Evolutionary conservation across 23 tunicate genomes (phyloP).

Genomic region (Styela clava): DNA sequence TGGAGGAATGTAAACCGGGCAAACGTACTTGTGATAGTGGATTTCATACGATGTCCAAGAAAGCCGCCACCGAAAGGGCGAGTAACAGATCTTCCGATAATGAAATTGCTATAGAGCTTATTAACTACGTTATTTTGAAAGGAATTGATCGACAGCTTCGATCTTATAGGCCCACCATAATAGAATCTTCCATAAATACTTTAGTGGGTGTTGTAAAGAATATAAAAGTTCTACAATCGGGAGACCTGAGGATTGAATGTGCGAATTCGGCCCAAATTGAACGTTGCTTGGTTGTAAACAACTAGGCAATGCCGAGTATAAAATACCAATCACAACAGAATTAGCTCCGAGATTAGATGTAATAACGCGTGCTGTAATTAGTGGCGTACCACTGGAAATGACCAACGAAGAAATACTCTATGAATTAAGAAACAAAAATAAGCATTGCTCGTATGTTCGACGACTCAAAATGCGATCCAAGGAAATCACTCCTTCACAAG

Average conservation of each 20-base stretch:
- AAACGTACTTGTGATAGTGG: no score
- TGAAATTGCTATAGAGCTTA: neutral
- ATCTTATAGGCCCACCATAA: neutral
- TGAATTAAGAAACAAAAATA: neutral
- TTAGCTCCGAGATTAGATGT: neutral
- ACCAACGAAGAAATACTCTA: neutral
- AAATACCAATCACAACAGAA: neutral
- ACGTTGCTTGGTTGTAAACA: neutral
- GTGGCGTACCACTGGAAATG: conserved; percentile 1
- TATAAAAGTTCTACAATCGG: neutral
- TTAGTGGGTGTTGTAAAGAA: neutral
- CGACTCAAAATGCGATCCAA: neutral
- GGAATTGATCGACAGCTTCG: neutral
- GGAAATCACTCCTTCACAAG: neutral
- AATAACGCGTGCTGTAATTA: neutral
- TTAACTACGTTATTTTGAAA: neutral
- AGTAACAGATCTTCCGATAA: no score
- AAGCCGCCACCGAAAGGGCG: no score
- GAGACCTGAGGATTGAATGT: neutral
- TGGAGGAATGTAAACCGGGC: no score
- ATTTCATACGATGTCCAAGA: no score
- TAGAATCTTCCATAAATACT: neutral
- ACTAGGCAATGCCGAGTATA: neutral
- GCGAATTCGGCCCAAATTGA: neutral
- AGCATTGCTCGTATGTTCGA: neutral